A percentile compares a stretch with the other conserved stretches of the same genome.
phyloP scores from a whole-genome alignment of 2,888 invertebrate genomes.

The Cheilosia soror region DNA sequence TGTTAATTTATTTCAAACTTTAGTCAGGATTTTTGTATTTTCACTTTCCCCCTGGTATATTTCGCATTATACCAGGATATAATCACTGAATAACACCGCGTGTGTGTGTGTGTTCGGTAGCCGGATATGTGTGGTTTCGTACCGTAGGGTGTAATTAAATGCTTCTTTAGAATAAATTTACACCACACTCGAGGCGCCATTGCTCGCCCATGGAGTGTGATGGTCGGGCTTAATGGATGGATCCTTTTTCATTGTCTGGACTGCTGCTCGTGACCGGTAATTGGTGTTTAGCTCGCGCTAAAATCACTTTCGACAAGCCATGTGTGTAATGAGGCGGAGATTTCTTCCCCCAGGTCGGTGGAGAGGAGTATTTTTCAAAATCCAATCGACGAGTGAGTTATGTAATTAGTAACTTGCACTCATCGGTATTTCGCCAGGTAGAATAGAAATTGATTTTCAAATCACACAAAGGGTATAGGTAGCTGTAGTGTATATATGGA shows the following conservation, averaged over 20 bases:
- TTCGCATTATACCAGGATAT: constrained; percentile 21
- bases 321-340: constrained; percentile 11
- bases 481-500: neutral
- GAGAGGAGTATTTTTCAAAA: constrained; percentile 19
- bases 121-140: constrained; percentile 34
- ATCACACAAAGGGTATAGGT: constrained; percentile 2
- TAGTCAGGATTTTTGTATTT: constrained; percentile 10
- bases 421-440: neutral
- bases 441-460: constrained; percentile 49
- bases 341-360: neutral
- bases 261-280: constrained; percentile 62
- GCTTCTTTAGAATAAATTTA: constrained; percentile 53
- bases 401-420: constrained; percentile 33
- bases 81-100: constrained; percentile 14
- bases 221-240: constrained; percentile 4
- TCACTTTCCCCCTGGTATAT: neutral
- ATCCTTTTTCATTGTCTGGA: constrained; percentile 31
- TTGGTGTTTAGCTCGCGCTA: constrained; percentile 59
- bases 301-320: constrained; percentile 34
- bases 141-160: constrained; percentile 51
- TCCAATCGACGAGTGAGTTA: constrained; percentile 29
- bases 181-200: constrained; percentile 7
- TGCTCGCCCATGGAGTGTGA: neutral
- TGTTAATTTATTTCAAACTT: constrained; percentile 63
- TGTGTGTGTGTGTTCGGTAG: neutral